Conservation (phyloP, 2,888 invertebrate genomes). For the Tenthredo livida region DNA sequence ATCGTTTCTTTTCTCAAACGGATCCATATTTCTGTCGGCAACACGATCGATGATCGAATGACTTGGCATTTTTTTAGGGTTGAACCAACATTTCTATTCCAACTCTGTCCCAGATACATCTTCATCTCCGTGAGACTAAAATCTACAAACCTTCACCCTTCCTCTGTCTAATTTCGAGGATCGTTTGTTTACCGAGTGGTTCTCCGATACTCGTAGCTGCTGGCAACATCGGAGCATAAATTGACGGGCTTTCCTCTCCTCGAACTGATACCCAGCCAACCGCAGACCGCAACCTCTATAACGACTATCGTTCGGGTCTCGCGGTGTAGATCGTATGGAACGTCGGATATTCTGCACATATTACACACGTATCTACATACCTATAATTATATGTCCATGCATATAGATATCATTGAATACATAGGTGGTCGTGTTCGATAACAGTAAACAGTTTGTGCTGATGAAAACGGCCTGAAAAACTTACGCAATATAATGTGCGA, state of each 20-base stretch:
- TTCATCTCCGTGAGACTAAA: not conserved
- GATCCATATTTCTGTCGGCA: too few species aligned
- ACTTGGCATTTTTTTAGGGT: too few species aligned
- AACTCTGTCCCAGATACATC: not conserved
- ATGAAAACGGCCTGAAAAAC: not conserved
- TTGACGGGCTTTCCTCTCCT: conserved; percentile 50
- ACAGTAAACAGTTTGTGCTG: not conserved
- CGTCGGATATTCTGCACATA: not conserved
- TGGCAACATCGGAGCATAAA: conserved; percentile 52
- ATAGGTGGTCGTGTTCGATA: not conserved
- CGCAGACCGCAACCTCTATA: conserved; percentile 45
- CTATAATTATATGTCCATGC: not conserved
- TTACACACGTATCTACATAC: not conserved
- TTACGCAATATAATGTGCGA: not conserved
- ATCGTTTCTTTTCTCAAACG: too few species aligned
- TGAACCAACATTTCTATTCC: not conserved
- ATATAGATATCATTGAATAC: not conserved
- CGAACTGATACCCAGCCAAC: conserved; percentile 47
- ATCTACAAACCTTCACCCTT: not conserved
- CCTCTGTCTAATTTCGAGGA: conserved; percentile 41
- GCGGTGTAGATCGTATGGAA: conserved; percentile 29
- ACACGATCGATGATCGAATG: too few species aligned
- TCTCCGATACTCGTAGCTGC: conserved; percentile 34
- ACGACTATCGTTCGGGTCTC: conserved; percentile 33
- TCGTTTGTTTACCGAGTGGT: conserved; percentile 44